These are phyloP conservation scores for Sebastes variabilis DNA, from an alignment of 2,797 vertebrate species.

Conservation along the genomic window DNA sequence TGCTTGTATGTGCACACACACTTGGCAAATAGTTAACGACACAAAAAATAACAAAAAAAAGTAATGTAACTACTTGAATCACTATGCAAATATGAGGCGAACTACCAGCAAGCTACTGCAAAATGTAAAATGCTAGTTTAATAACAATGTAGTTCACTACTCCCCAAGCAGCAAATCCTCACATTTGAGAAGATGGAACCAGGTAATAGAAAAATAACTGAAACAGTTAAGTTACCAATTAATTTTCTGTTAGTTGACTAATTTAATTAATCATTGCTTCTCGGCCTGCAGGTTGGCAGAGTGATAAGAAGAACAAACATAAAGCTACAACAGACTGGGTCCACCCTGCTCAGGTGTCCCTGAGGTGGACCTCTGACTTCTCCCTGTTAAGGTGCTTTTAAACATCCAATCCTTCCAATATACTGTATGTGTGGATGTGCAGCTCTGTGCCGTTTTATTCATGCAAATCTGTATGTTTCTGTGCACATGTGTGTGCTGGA, in stretches of 20 bases:
- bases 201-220: not conserved
- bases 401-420: not conserved
- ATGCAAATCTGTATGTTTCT: not conserved
- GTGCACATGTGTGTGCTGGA: not conserved
- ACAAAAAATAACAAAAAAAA: not conserved
- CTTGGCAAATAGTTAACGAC: not conserved
- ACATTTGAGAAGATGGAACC: not conserved
- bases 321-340: not conserved
- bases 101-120: not conserved
- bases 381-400: conserved; percentile 26
- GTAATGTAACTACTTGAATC: not conserved
- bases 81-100: conserved; percentile 12
- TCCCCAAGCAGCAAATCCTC: not conserved
- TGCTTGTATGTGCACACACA: no score
- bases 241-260: not conserved
- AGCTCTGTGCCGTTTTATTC: not conserved
- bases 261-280: not conserved
- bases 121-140: not conserved
- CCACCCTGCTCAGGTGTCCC: conserved; percentile 25
- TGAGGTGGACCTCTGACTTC: conserved; percentile 31
- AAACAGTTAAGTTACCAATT: not conserved
- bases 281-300: not conserved
- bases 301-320: not conserved
- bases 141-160: not conserved
- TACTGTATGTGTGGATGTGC: not conserved